Base-by-base conservation (phyloP, 2,113 vertebrate species). In the Mormyrus lacerda region DNA sequence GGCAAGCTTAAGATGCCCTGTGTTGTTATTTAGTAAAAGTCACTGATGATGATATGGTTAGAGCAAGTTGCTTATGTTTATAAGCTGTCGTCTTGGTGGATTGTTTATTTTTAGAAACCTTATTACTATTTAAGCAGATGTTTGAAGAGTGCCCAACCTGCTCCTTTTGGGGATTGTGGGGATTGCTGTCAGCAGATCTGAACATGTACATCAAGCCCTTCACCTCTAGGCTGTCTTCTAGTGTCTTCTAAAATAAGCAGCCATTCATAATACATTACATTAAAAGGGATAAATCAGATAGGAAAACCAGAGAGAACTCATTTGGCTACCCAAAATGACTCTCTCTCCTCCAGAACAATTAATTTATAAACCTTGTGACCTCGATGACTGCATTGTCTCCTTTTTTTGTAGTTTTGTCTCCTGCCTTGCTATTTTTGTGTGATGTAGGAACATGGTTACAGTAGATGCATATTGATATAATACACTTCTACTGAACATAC, bases 221-320 rank as follows among this genome's bases (percentile, higher is more conserved):
- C 73, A 39, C 73, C 35, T 79, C 31, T 39, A 35, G 31, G 69
- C 69, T 76, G 35, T 76, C 73, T 79, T 79, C 35, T 17, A 35
- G n/a, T 31, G n/a, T 69, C 61, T 35, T 79, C 73, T 79, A 76
- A 76, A 76, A 79, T 79, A 79, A 79, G 73, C 35, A 79, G 73
- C 35, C 73, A 79, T 79, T 39, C 73, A 79, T 79, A 79, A 79
- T 79, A 1, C 73, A 79, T 79, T 79, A 79, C 31, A 42, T 79
- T 35, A 79, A 42, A 79, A 42, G 73, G 73, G 73, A 4, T 79
- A 39, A 79, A 79, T 79, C 73, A 0, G 73, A 79, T 79, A 42
- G 73, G 73, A 79, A 79, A 79, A 42, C 73, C 73, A 79, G 73
- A 39, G 73, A 79, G 73, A 19, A 79, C 35, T 79, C 13, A 19